A percentile compares a stretch with the other conserved stretches of the same genome.
Evolutionary conservation across 2,888 invertebrate genomes (phyloP).

Genomic region (Phyllotreta cruciferae): DNA sequence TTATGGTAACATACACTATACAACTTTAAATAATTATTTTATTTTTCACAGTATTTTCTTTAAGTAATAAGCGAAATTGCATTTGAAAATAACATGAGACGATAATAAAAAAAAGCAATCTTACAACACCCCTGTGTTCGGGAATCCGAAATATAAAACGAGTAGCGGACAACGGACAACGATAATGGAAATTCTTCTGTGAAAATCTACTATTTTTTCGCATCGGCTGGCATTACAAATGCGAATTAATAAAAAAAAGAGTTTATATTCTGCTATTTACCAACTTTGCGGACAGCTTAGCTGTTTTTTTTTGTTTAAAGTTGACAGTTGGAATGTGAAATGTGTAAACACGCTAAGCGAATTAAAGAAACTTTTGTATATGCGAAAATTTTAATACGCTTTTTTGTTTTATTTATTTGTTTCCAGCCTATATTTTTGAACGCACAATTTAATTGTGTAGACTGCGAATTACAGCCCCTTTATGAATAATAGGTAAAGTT

Average conservation of each 20-base stretch:
- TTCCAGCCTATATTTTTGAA: not conserved
- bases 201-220: slow-evolving; percentile 37
- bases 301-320: slow-evolving; percentile 19
- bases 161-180: slow-evolving; percentile 40
- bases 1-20: too few relatives aligned
- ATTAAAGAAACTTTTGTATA: slow-evolving; percentile 9
- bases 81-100: too few relatives aligned
- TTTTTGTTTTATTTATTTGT: not conserved
- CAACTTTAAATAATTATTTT: too few relatives aligned
- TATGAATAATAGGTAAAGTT: too few relatives aligned
- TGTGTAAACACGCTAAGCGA: slow-evolving; percentile 18
- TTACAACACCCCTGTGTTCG: slow-evolving; percentile 4
- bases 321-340: slow-evolving; percentile 22
- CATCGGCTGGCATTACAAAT: slow-evolving; percentile 26
- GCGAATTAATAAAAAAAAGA: slow-evolving; percentile 27
- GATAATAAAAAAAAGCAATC: not conserved
- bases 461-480: too few relatives aligned
- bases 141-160: slow-evolving; percentile 40
- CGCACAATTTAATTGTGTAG: too few relatives aligned
- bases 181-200: slow-evolving; percentile 46
- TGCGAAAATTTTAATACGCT: not conserved
- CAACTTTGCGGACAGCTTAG: slow-evolving; percentile 25
- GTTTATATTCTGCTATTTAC: slow-evolving; percentile 20
- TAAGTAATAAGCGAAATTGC: too few relatives aligned
- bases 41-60: too few relatives aligned